Evolutionary conservation across 2,113 vertebrate genomes (phyloP).

Genomic region (Elaphurus davidianus): DNA sequence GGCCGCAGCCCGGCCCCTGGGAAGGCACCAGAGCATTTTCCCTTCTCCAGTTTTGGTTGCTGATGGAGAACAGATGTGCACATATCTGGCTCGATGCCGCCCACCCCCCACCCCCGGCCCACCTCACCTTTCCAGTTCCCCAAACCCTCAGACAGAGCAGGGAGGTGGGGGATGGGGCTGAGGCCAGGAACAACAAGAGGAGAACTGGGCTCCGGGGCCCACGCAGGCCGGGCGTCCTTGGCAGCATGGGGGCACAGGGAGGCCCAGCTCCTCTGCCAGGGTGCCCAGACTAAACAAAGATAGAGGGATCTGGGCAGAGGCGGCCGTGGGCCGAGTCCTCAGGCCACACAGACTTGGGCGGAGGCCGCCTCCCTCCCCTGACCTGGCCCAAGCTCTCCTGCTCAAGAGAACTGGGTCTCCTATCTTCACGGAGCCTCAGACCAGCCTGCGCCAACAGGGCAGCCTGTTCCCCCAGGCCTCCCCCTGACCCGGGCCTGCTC

Average conservation of each 20-base stretch:
- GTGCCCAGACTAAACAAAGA: conserved; percentile 16
- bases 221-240: background rate
- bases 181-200: background rate
- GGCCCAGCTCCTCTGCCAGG: background rate
- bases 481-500: background rate
- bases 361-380: background rate
- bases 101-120: background rate
- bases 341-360: background rate
- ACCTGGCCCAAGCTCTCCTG: background rate
- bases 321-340: background rate
- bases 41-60: conserved; percentile 39
- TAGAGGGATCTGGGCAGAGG: background rate
- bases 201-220: background rate
- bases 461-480: background rate
- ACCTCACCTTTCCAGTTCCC: conserved; percentile 58
- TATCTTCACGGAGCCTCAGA: background rate
- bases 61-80: conserved; percentile 74
- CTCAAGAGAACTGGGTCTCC: background rate
- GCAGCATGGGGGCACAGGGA: background rate
- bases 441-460: background rate
- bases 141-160: background rate
- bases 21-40: background rate
- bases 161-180: background rate
- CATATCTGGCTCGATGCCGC: background rate
- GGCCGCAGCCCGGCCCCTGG: background rate